Conservation (phyloP, 2,888 invertebrate species). For the Mechanitis messenoides region DNA sequence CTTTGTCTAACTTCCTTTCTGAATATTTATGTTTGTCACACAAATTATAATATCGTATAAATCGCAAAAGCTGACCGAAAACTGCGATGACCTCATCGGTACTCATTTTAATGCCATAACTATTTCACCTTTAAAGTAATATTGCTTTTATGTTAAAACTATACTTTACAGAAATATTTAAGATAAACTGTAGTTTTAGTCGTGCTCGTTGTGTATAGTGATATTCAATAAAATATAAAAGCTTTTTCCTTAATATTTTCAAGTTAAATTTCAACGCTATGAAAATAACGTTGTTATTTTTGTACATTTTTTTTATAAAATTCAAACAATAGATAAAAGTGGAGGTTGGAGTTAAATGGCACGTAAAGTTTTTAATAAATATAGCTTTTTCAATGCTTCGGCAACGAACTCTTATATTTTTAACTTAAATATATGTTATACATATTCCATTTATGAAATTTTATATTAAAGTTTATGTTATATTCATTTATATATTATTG, state of each 20-base stretch:
- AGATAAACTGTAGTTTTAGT: not conserved
- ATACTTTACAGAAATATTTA: too few relatives aligned
- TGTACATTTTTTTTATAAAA: not conserved
- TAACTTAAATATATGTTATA: not conserved
- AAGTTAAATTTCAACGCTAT: not conserved
- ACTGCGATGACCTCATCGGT: too few relatives aligned
- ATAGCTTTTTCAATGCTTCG: constrained; percentile 2
- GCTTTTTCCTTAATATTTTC: not conserved
- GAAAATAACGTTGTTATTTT: constrained; percentile 1
- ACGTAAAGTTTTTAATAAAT: constrained; percentile 6
- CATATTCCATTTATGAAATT: not conserved
- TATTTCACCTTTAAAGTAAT: too few relatives aligned
- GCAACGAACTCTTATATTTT: not conserved
- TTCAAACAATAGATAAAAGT: constrained; percentile 6
- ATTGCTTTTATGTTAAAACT: too few relatives aligned
- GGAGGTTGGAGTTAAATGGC: constrained; percentile 4
- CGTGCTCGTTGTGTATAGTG: not conserved
- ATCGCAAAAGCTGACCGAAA: not conserved
- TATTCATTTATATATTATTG: too few relatives aligned
- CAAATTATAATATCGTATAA: not conserved
- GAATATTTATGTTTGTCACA: constrained; percentile 44
- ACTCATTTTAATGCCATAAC: too few relatives aligned
- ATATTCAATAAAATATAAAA: not conserved
- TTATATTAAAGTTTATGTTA: too few relatives aligned
- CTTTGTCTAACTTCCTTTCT: constrained; percentile 55